These are phyloP conservation scores for Scarus forsteni DNA, from an alignment of 2,797 vertebrate species.

Conservation along the genomic window DNA sequence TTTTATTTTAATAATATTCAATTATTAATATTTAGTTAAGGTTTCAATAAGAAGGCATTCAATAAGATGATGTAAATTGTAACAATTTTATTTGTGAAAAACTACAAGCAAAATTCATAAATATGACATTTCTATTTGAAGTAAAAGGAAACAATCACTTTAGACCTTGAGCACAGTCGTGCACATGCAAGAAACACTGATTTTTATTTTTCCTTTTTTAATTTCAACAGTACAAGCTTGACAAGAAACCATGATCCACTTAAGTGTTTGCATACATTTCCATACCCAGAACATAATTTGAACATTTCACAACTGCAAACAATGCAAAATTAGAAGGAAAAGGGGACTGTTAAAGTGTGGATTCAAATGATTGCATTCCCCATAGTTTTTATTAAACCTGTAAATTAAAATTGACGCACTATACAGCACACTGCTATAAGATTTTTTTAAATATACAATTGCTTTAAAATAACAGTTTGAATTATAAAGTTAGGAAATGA, in stretches of 20 bases:
- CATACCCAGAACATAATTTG: slow-evolving; percentile 94
- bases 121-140: slow-evolving; percentile 99
- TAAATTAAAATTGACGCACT: slow-evolving; percentile 93
- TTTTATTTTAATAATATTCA: too few species aligned
- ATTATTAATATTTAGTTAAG: too few species aligned
- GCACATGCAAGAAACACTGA: slow-evolving; percentile 99
- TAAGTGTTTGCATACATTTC: slow-evolving; percentile 95
- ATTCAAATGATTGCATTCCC: slow-evolving; percentile 77
- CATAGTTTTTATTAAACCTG: slow-evolving; percentile 88
- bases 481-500: slow-evolving; percentile 98
- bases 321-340: slow-evolving; percentile 91
- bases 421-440: slow-evolving; percentile 96
- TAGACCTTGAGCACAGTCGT: slow-evolving; percentile 99
- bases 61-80: slow-evolving; percentile 87
- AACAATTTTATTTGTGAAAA: slow-evolving; percentile 99
- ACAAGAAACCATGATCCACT: slow-evolving; percentile 96
- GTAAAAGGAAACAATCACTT: slow-evolving; percentile 94
- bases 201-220: slow-evolving; percentile 66
- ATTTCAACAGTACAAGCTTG: slow-evolving; percentile 97
- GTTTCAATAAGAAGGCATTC: too few species aligned
- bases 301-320: slow-evolving; percentile 97
- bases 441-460: slow-evolving; percentile 95
- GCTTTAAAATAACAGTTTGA: slow-evolving; percentile 92
- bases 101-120: slow-evolving; percentile 99
- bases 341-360: slow-evolving; percentile 70